These are phyloP conservation scores for Malurus leucopterus DNA, from an alignment of 2,797 vertebrate species.

Conservation along the genomic window DNA sequence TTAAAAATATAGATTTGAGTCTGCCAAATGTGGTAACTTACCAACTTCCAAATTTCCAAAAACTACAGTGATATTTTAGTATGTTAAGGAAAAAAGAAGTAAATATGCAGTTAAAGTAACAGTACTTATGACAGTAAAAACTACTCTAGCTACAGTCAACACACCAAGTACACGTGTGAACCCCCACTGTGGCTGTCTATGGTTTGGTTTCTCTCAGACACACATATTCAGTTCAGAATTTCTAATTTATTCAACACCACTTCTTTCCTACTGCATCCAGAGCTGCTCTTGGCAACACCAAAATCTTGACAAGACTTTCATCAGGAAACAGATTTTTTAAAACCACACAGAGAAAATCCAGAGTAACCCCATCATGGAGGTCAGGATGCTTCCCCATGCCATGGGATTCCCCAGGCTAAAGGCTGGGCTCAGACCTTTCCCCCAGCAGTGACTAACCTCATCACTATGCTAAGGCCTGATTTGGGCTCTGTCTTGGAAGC, in stretches of 20 bases:
- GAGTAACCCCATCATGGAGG: neutral
- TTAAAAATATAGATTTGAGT: neutral
- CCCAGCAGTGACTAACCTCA: neutral
- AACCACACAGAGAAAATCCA: neutral
- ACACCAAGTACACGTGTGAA: rapidly evolving
- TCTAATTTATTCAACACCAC: neutral
- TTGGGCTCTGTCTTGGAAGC: neutral
- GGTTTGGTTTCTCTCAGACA: neutral
- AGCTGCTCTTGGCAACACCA: neutral
- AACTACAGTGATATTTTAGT: neutral
- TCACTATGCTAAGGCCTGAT: rapidly evolving
- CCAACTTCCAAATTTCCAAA: neutral
- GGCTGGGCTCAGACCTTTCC: neutral
- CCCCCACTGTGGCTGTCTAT: neutral
- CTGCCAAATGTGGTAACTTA: neutral
- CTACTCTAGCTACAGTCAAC: neutral
- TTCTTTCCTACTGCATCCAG: neutral
- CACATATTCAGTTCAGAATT: neutral
- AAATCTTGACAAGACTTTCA: neutral
- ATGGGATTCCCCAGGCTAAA: neutral
- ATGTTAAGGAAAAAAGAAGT: neutral
- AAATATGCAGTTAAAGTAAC: neutral
- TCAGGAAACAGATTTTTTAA: neutral
- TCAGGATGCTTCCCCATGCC: neutral
- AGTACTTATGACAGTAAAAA: neutral